Conservation (phyloP, 1,140 invertebrate species). For the Aphaenogaster ashmeadi region DNA sequence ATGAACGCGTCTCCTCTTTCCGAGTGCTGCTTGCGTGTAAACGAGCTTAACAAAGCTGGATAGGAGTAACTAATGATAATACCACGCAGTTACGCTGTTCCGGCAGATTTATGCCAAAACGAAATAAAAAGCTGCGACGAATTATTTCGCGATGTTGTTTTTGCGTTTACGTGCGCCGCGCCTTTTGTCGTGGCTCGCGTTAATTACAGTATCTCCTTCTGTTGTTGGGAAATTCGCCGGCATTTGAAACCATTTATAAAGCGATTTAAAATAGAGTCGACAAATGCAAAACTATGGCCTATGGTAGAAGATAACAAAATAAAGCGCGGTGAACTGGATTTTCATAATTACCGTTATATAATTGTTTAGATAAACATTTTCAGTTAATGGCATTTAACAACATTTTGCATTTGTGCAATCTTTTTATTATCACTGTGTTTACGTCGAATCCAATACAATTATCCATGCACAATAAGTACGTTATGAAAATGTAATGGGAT, state of each 20-base stretch:
- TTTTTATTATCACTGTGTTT: constrained; percentile 6
- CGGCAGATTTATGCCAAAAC: constrained; percentile 55
- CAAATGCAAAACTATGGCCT: constrained; percentile 30
- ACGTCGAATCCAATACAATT: constrained; percentile 32
- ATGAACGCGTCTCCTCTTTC: constrained; percentile 39
- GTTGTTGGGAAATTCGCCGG: constrained; percentile 58
- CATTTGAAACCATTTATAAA: constrained; percentile 50
- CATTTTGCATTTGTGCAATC: constrained; percentile 4
- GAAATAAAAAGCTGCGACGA: constrained; percentile 46
- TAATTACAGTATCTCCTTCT: constrained; percentile 61
- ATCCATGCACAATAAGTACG: constrained; percentile 12
- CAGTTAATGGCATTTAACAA: background rate
- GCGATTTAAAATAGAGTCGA: constrained; percentile 45
- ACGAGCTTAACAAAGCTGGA: constrained; percentile 61
- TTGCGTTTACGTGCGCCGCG: constrained; percentile 46
- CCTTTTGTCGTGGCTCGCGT: constrained; percentile 52
- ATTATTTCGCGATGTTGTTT: constrained; percentile 59
- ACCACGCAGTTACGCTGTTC: constrained; percentile 56
- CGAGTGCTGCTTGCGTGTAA: constrained; percentile 50
- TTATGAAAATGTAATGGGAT: constrained; percentile 34
- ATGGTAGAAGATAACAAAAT: constrained; percentile 21
- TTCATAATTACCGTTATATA: constrained; percentile 17
- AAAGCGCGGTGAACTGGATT: background rate
- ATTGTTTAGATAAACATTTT: constrained; percentile 14
- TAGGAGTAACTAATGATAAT: constrained; percentile 65